Conservation (phyloP, 1,140 invertebrate species). For the Drosophila ananassae region DNA sequence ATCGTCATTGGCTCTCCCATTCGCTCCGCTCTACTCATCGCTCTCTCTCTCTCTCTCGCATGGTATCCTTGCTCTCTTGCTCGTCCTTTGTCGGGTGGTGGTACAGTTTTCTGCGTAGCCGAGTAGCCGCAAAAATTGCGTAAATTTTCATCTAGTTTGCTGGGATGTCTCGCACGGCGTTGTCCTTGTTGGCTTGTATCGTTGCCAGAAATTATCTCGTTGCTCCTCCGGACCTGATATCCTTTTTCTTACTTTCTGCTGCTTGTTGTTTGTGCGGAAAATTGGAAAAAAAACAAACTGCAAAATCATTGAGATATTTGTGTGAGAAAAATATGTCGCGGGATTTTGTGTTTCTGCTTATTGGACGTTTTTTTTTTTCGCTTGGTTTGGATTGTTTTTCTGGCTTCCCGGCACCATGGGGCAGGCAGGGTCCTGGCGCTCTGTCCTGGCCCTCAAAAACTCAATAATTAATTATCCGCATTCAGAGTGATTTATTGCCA, state of each 20-base stretch:
- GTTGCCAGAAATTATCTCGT: constrained; percentile 23
- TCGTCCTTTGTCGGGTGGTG: constrained; percentile 63
- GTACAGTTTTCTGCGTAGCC: constrained; percentile 79
- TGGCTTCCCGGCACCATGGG: background rate
- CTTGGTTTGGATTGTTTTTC: too few species aligned
- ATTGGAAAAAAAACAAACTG: constrained; percentile 22
- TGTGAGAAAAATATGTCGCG: constrained; percentile 16
- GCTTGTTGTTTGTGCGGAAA: constrained; percentile 33
- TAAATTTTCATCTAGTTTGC: constrained; percentile 78
- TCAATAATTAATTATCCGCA: constrained; percentile 40
- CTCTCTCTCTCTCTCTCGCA: background rate
- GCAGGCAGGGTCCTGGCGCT: constrained; percentile 4
- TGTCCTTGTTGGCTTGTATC: constrained; percentile 57
- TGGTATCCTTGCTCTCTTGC: constrained; percentile 3
- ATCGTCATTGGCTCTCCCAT: background rate
- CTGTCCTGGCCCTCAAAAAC: constrained; percentile 23
- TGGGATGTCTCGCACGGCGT: constrained; percentile 72
- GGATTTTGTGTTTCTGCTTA: constrained; percentile 45
- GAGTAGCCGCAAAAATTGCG: constrained; percentile 61
- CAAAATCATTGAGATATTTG: constrained; percentile 14
- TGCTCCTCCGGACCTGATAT: constrained; percentile 36
- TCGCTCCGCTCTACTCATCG: background rate
- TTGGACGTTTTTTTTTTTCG: constrained; percentile 42
- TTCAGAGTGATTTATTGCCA: constrained; percentile 35
- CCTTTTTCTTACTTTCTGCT: constrained; percentile 23